Evolutionary conservation across 2,888 invertebrate species (phyloP).

Genomic region (Calliphora vomitoria): DNA sequence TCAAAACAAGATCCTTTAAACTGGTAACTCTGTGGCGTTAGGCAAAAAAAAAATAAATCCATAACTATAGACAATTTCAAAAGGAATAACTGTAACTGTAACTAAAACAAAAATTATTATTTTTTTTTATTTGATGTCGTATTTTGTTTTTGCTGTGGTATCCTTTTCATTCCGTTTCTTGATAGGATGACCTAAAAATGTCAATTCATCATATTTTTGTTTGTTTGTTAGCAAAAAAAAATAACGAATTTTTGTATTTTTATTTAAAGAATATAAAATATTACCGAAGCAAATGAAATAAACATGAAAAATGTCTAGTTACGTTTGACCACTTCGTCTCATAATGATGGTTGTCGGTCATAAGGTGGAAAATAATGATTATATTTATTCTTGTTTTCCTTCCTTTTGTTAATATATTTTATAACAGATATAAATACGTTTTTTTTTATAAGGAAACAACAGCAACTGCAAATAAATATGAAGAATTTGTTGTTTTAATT

Average conservation of each 20-base stretch:
- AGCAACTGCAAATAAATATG: neutral
- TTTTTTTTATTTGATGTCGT: too few species aligned
- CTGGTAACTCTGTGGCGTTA: neutral
- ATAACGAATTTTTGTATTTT: neutral
- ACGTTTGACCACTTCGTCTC: slow-evolving; percentile 27
- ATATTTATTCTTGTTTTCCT: neutral
- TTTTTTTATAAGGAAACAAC: neutral
- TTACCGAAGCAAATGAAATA: neutral
- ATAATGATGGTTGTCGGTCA: slow-evolving; percentile 7
- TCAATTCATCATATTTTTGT: slow-evolving; percentile 43
- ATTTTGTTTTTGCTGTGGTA: neutral
- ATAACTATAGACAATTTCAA: neutral
- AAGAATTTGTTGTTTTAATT: neutral
- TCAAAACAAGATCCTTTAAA: neutral
- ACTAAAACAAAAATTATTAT: neutral
- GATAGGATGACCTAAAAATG: slow-evolving; percentile 33
- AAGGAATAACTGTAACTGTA: neutral
- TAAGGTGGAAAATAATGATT: slow-evolving; percentile 30
- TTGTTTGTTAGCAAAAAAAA: neutral
- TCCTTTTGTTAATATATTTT: neutral
- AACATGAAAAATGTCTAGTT: neutral
- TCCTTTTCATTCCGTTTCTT: neutral
- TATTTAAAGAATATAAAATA: neutral
- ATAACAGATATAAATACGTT: neutral
- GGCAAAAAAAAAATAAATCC: neutral